Conservation (phyloP, 2,888 invertebrate species). For the Trissoscelio sp. region DNA sequence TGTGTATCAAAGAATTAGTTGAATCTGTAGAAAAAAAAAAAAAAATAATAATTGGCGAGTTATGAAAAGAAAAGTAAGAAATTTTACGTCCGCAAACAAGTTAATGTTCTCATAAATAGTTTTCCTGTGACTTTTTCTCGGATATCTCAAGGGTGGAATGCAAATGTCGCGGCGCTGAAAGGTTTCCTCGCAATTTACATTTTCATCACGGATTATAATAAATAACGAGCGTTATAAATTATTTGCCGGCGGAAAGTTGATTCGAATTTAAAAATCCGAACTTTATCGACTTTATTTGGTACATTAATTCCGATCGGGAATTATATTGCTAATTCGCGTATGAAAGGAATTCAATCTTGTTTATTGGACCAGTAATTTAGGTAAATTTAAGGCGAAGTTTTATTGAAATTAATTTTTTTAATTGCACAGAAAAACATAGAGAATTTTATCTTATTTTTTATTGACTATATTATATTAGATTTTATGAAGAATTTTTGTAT, state of each 20-base stretch:
- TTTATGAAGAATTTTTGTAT: too few relatives aligned
- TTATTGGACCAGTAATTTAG: too few relatives aligned
- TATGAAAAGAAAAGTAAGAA: constrained; percentile 16
- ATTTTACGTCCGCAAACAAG: constrained; percentile 24
- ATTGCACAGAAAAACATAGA: too few relatives aligned
- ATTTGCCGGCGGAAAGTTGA: constrained; percentile 21
- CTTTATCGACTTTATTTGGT: neutral
- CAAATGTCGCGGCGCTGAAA: constrained; percentile 45
- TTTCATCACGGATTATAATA: constrained; percentile 56
- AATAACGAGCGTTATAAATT: constrained; percentile 56
- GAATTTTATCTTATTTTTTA: too few relatives aligned
- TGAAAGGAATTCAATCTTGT: neutral
- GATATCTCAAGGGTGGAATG: constrained; percentile 46
- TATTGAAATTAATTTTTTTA: too few relatives aligned
- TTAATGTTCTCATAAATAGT: constrained; percentile 43
- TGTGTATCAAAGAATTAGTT: constrained; percentile 1
- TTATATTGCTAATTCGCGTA: constrained; percentile 2
- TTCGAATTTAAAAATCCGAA: neutral
- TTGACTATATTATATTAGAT: too few relatives aligned
- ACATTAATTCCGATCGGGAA: neutral
- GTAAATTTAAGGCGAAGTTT: too few relatives aligned
- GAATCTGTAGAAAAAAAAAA: neutral
- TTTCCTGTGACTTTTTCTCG: constrained; percentile 15
- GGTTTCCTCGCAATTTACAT: constrained; percentile 52
- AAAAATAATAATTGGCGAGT: neutral